Base-by-base conservation (phyloP, 2,113 vertebrate species). In the Nicator chloris region DNA sequence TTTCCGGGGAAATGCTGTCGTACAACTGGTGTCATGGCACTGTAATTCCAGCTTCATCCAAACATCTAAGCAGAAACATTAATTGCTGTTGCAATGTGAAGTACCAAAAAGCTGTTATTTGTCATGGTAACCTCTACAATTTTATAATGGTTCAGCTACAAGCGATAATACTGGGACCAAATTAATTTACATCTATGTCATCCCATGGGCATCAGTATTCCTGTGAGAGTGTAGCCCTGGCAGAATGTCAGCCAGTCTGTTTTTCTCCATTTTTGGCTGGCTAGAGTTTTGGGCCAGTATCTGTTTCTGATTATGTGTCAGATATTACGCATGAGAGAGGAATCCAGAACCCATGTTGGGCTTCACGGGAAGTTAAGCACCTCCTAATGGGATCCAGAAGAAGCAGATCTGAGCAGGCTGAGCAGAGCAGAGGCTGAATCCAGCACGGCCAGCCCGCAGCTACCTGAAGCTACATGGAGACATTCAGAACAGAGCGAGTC, bases 281-380 rank as follows among this genome's bases (percentile, higher is more conserved):
- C 82, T 75, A 40, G 82, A 93, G 50, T 54, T 76, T 80, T 77
- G 47, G 75, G 68, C 19, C 76, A 70, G 59, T 66, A 85, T 95
- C 93, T 97, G 93, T 88, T 95, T 95, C 53, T 95, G 71, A 94
- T 96, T 95, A 96, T 80, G 50, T 90, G 90, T 92, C 90, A 94
- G 72, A 91, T 96, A 95, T 94, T 94, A 96, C 49, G 4, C 88
- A 94, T 54, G 75, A 57, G 64, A 92, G 71, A 94, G 76, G 96
- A 96, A 97, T 96, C 90, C 88, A 90, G 82, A 92, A 86, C 60
- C 79, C 21, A 0, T 56, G 63, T 92, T 92, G 63, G 47, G 51
- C 82, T 93, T 63, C 47, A 39, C 44, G 72, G 95, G 86, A 92
- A 92, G 82, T 78, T 92, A 88, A 88, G 88, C 64, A 88, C 88